A percentile compares a stretch with the other conserved stretches of the same genome.
phyloP scores from a whole-genome alignment of 2,113 vertebrate species.

The Phycodurus eques region DNA sequence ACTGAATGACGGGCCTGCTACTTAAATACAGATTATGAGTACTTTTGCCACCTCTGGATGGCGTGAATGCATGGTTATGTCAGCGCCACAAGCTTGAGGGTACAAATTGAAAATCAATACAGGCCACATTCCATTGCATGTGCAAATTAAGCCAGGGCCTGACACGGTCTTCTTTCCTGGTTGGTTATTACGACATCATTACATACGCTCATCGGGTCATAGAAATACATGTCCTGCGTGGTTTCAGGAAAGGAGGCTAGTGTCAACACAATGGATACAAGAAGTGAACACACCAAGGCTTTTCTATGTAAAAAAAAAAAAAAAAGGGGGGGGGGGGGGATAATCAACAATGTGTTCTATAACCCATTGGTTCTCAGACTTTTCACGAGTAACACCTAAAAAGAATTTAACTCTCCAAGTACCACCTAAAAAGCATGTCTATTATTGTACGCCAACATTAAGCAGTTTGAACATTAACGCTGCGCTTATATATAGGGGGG shows the following conservation, averaged over 20 bases:
- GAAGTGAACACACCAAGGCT: background rate
- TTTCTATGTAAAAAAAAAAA: background rate
- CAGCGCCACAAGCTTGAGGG: slow-evolving; percentile 20
- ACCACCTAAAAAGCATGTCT: too few relatives aligned
- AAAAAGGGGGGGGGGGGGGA: too few relatives aligned
- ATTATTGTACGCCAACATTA: too few relatives aligned
- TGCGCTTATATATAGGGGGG: too few relatives aligned
- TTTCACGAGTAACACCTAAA: too few relatives aligned
- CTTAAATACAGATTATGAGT: too few relatives aligned
- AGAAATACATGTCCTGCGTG: slow-evolving; percentile 2
- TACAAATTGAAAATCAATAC: slow-evolving; percentile 58
- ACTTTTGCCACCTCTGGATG: too few relatives aligned
- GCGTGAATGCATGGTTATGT: slow-evolving; percentile 15
- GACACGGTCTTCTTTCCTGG: slow-evolving; percentile 1
- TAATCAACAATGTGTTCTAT: too few relatives aligned
- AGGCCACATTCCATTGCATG: slow-evolving; percentile 36
- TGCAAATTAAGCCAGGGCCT: slow-evolving; percentile 11
- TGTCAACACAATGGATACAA: background rate
- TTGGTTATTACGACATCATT: slow-evolving; percentile 27
- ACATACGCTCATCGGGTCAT: slow-evolving; percentile 11
- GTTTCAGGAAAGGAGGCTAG: background rate
- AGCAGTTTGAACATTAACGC: too few relatives aligned
- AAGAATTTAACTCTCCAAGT: too few relatives aligned
- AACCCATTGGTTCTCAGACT: too few relatives aligned
- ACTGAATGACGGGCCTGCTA: too few relatives aligned